Conservation (phyloP, 2,888 invertebrate genomes). For the Apodemia duryi region DNA sequence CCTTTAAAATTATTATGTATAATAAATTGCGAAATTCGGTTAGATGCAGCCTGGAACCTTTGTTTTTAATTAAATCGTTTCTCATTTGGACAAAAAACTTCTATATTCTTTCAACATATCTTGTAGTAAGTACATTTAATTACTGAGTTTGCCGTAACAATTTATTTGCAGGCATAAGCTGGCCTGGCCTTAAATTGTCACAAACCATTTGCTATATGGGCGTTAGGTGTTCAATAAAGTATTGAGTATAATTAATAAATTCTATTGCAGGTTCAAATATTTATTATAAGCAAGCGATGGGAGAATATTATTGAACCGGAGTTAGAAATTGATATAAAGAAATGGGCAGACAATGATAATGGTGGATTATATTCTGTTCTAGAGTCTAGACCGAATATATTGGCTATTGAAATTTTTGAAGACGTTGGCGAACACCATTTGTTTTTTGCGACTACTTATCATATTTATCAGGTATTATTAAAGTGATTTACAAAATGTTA, state of each 20-base stretch:
- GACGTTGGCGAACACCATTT: constrained; percentile 34
- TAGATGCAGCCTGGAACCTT: no score
- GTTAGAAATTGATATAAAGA: constrained; percentile 26
- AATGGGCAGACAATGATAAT: constrained; percentile 27
- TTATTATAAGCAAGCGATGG: constrained; percentile 25
- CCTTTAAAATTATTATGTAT: no score
- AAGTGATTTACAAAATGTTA: not conserved
- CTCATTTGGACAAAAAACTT: no score
- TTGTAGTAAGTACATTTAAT: no score
- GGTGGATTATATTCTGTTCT: constrained; percentile 15
- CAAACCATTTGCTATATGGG: no score
- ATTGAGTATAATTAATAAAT: not conserved
- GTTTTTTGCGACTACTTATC: constrained; percentile 31
- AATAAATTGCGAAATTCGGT: no score
- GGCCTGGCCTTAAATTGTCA: no score
- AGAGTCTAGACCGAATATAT: constrained; percentile 23
- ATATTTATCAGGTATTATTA: constrained; percentile 30
- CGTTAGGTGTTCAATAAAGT: no score
- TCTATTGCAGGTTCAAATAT: constrained; percentile 38
- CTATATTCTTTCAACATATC: no score
- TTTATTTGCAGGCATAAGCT: no score
- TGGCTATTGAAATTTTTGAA: constrained; percentile 38
- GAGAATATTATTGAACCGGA: constrained; percentile 26
- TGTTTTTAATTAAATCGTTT: no score
- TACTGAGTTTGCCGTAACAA: no score